phyloP scores from a whole-genome alignment of 2,888 invertebrate species.

The Tuta absoluta region DNA sequence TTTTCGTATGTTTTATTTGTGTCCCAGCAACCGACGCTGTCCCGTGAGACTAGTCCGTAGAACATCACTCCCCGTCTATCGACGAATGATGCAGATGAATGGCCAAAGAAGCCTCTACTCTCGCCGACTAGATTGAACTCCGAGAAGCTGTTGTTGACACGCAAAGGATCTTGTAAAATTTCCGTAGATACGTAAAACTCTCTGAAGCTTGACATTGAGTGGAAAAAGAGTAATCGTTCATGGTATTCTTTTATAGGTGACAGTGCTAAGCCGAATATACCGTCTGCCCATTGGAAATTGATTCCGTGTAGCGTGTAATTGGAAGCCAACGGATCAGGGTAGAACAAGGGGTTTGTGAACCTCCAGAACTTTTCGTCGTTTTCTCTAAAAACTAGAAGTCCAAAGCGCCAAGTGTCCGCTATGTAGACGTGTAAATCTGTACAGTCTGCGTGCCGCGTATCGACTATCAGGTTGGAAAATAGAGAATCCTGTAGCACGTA shows the following conservation, averaged over 20 bases:
- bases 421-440: conserved; percentile 84
- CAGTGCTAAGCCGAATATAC: conserved; percentile 87
- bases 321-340: conserved; percentile 87
- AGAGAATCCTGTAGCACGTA: conserved; percentile 85
- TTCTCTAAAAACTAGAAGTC: conserved; percentile 83
- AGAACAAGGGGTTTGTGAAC: conserved; percentile 85
- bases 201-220: conserved; percentile 90
- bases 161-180: conserved; percentile 81
- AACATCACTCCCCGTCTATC: conserved; percentile 88
- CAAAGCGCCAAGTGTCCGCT: conserved; percentile 86
- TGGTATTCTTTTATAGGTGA: conserved; percentile 76
- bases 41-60: conserved; percentile 88
- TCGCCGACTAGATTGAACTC: conserved; percentile 68
- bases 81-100: conserved; percentile 88
- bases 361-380: conserved; percentile 81
- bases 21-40: conserved; percentile 91
- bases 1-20: conserved; percentile 85
- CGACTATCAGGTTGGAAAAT: conserved; percentile 85
- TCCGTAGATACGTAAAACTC: conserved; percentile 88
- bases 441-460: conserved; percentile 81
- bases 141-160: conserved; percentile 55
- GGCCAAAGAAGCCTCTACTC: conserved; percentile 83
- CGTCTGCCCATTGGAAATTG: conserved; percentile 91
- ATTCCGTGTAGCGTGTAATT: conserved; percentile 87
- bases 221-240: conserved; percentile 87